A percentile compares a stretch with the other conserved stretches of the same genome.
Evolutionary conservation across 2,113 vertebrate species (phyloP).

Genomic region (Mobula birostris): DNA sequence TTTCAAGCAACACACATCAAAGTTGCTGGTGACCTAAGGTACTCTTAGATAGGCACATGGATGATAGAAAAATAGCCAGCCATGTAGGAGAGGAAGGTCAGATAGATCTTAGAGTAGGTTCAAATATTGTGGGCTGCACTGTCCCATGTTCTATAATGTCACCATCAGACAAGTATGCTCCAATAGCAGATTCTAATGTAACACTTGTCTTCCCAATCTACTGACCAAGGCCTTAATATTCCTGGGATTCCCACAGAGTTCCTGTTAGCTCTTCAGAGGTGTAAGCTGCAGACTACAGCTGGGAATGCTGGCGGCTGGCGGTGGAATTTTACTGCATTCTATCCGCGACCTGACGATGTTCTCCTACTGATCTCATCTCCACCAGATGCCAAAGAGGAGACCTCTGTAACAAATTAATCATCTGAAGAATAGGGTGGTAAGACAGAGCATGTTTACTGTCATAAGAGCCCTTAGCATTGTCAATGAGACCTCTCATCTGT

Average conservation of each 20-base stretch:
- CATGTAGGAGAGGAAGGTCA: too few relatives aligned
- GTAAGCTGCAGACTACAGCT: not conserved
- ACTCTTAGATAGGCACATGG: too few relatives aligned
- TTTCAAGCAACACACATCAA: too few relatives aligned
- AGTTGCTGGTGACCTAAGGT: too few relatives aligned
- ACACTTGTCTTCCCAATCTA: not conserved
- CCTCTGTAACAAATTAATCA: too few relatives aligned
- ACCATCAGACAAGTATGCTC: not conserved
- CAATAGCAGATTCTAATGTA: not conserved
- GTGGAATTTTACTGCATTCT: not conserved
- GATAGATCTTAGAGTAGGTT: too few relatives aligned
- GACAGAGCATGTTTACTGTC: not conserved
- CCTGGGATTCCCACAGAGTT: not conserved
- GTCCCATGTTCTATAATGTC: not conserved
- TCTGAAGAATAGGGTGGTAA: too few relatives aligned
- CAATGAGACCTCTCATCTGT: too few relatives aligned
- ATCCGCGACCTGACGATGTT: not conserved
- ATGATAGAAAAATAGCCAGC: too few relatives aligned
- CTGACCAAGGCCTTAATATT: not conserved
- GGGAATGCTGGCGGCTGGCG: not conserved
- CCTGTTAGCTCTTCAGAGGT: not conserved
- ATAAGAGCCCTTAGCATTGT: too few relatives aligned
- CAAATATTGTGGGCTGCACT: too few relatives aligned
- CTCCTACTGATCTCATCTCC: not conserved
- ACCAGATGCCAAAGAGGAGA: not conserved